Evolutionary conservation across 92 coral and sea anemone species (phyloP).

Genomic region (Palythoa grandis): DNA sequence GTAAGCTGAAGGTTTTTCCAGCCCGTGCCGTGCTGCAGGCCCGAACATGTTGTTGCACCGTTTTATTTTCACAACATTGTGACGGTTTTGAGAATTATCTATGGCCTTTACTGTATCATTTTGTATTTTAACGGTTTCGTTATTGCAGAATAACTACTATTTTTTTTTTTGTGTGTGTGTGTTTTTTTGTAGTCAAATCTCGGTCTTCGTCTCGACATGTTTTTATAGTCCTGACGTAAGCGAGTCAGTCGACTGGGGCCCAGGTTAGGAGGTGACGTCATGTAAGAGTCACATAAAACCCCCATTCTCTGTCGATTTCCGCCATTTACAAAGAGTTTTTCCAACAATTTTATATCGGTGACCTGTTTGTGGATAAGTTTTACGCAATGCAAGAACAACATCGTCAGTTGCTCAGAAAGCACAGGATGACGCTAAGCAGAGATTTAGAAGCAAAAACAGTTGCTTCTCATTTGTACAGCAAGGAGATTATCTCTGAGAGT

Average conservation of each 20-base stretch:
- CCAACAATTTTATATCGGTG: neutral
- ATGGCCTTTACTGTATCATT: too few species aligned
- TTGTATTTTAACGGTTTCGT: too few species aligned
- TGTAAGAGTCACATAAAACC: neutral
- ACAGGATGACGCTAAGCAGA: constrained; percentile 54
- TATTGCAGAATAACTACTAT: too few species aligned
- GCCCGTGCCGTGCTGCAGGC: too few species aligned
- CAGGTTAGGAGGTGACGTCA: neutral
- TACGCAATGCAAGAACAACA: constrained; percentile 67
- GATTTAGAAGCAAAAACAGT: constrained; percentile 81
- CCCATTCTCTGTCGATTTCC: neutral
- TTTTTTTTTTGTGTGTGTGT: too few species aligned
- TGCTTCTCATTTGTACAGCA: constrained; percentile 76
- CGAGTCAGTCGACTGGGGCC: neutral
- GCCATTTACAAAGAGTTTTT: constrained; percentile 9
- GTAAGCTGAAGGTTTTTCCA: too few species aligned
- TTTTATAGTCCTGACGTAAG: neutral
- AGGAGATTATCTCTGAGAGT: constrained; percentile 52
- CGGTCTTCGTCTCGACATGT: too few species aligned
- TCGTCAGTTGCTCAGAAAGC: constrained; percentile 59
- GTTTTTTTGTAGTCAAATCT: too few species aligned
- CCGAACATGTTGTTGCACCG: too few species aligned
- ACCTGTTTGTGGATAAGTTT: neutral
- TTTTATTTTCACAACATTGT: too few species aligned
- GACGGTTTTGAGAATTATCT: too few species aligned